Evolutionary conservation across 2,113 vertebrate genomes (phyloP).

Genomic region (Lipotes vexillifer): DNA sequence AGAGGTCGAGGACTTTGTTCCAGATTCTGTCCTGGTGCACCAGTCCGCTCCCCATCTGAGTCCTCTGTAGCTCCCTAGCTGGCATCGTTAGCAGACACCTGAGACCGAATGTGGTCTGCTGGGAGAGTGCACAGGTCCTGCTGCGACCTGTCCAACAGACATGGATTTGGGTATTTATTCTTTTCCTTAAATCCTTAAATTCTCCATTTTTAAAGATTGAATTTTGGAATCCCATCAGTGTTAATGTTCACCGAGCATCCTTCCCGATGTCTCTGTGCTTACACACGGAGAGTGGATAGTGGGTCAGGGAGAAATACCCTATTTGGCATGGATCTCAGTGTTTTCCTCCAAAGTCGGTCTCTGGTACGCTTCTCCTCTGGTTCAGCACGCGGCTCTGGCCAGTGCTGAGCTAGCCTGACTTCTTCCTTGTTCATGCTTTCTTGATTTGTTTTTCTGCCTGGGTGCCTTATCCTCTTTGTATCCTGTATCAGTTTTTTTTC

Average conservation of each 20-base stretch:
- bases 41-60: accelerated
- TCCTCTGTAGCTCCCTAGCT: too few species aligned
- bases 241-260: not conserved
- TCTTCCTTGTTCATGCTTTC: not conserved
- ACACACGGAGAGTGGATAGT: not conserved
- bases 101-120: too few species aligned
- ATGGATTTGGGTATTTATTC: not conserved
- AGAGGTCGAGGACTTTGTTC: not conserved
- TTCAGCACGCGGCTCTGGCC: accelerated
- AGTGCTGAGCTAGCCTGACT: not conserved
- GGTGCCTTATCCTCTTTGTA: not conserved
- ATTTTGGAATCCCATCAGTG: not conserved
- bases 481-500: not conserved
- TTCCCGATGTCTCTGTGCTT: not conserved
- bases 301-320: not conserved
- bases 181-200: not conserved
- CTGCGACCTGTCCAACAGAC: not conserved
- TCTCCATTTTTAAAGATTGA: not conserved
- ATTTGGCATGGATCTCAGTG: not conserved
- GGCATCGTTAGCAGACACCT: not conserved
- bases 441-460: not conserved
- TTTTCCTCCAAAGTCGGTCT: not conserved
- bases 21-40: accelerated
- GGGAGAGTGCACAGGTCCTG: not conserved
- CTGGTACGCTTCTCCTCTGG: not conserved